phyloP scores from a whole-genome alignment of 2,888 invertebrate genomes.

The Drosophila infuscata region DNA sequence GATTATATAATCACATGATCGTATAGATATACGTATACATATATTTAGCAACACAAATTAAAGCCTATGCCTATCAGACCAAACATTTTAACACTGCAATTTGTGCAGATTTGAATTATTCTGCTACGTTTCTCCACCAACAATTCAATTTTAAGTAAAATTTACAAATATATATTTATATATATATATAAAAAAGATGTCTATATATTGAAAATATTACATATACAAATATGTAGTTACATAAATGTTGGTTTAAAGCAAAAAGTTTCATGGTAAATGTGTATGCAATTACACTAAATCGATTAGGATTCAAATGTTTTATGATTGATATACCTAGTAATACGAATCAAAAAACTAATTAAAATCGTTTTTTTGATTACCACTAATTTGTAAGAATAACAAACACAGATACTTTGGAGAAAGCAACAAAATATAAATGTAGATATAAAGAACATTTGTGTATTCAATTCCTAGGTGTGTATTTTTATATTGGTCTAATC shows the following conservation, averaged over 20 bases:
- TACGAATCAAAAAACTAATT: slow-evolving; percentile 39
- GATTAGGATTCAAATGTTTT: slow-evolving; percentile 54
- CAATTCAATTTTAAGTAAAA: slow-evolving; percentile 36
- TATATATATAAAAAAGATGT: slow-evolving; percentile 12
- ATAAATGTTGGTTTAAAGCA: slow-evolving; percentile 50
- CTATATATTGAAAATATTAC: slow-evolving; percentile 34
- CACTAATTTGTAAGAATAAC: slow-evolving; percentile 55
- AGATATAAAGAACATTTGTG: slow-evolving; percentile 47
- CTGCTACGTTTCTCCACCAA: slow-evolving; percentile 47
- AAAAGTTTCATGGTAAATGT: slow-evolving; percentile 31
- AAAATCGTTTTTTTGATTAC: slow-evolving; percentile 64
- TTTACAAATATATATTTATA: slow-evolving; percentile 11
- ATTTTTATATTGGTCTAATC: slow-evolving; percentile 19
- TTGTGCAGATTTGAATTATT: slow-evolving; percentile 20
- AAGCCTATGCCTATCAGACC: slow-evolving; percentile 33
- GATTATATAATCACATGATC: slow-evolving; percentile 17
- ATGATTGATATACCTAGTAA: slow-evolving; percentile 63
- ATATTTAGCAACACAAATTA: slow-evolving; percentile 7
- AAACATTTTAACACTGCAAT: slow-evolving; percentile 28
- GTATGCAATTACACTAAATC: slow-evolving; percentile 36
- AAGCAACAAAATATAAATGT: slow-evolving; percentile 69
- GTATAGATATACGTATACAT: slow-evolving; percentile 25
- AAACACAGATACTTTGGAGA: slow-evolving; percentile 58
- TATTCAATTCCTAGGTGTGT: slow-evolving; percentile 12
- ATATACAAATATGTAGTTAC: slow-evolving; percentile 39